These are phyloP conservation scores for Cheilinus undulatus DNA, from an alignment of 2,113 vertebrate species.

Conservation along the genomic window DNA sequence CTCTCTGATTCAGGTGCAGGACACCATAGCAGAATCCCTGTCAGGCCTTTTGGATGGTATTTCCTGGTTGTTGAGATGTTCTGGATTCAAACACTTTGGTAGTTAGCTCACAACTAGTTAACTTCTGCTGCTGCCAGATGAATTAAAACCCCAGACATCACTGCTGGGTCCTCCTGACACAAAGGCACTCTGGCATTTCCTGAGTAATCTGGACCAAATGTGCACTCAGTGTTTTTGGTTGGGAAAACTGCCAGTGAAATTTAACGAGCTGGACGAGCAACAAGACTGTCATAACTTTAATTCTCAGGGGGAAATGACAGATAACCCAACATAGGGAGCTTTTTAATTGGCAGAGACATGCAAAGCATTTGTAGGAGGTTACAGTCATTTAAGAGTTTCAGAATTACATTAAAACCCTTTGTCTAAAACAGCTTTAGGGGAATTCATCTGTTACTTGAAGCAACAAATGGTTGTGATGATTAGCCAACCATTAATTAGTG, in stretches of 20 bases:
- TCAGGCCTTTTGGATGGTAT: conserved; percentile 89
- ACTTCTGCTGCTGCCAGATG: background rate
- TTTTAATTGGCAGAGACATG: background rate
- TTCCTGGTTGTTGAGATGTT: conserved; percentile 90
- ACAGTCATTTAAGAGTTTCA: background rate
- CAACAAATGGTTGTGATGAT: too few relatives aligned
- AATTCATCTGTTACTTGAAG: too few relatives aligned
- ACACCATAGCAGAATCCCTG: conserved; percentile 88
- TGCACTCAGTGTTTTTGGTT: background rate
- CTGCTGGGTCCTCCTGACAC: background rate
- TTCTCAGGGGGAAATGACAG: background rate
- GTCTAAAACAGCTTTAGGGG: too few relatives aligned
- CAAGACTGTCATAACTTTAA: background rate
- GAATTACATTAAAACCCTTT: background rate
- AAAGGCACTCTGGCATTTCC: conserved; percentile 11
- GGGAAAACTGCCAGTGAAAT: background rate
- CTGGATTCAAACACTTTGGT: conserved; percentile 78
- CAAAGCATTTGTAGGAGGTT: background rate
- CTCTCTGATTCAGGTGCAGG: conserved; percentile 84
- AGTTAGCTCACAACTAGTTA: conserved; percentile 13
- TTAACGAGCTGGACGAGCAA: conserved; percentile 29
- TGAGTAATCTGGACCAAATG: conserved; percentile 11
- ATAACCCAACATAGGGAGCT: background rate
- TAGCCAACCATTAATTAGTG: too few relatives aligned
- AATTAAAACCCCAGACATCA: conserved; percentile 7